These are phyloP conservation scores for Athene noctua DNA, from an alignment of 2,113 vertebrate species.

Conservation along the genomic window DNA sequence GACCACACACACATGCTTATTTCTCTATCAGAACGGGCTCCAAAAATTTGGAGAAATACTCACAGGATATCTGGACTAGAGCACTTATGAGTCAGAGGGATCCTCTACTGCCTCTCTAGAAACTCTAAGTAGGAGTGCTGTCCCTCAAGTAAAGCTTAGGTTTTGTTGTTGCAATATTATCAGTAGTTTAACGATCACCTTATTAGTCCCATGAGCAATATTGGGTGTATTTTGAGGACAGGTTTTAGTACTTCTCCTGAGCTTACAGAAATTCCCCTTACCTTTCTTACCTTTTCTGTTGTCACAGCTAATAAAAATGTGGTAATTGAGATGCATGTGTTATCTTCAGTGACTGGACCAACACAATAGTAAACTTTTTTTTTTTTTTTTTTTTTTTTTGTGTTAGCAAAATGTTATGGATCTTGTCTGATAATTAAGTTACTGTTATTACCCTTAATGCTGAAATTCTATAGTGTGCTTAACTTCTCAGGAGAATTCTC, in stretches of 20 bases:
- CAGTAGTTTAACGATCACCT: background rate
- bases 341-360: background rate
- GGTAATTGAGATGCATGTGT: background rate
- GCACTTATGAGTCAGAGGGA: background rate
- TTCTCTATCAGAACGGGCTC: background rate
- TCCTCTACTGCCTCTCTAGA: background rate
- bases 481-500: background rate
- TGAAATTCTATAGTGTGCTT: background rate
- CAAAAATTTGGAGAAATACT: background rate
- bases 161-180: background rate
- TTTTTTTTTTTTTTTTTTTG: background rate
- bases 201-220: background rate
- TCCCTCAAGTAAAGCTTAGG: background rate
- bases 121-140: background rate
- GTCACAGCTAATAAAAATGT: background rate
- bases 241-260: background rate
- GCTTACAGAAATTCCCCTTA: background rate
- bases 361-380: background rate
- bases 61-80: background rate
- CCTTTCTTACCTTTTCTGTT: background rate
- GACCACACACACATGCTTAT: accelerated
- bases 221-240: background rate
- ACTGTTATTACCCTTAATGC: background rate
- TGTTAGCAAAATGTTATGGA: background rate
- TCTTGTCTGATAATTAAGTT: background rate